Conservation (phyloP, 2,888 invertebrate species). For the Pseudanteris insignis region DNA sequence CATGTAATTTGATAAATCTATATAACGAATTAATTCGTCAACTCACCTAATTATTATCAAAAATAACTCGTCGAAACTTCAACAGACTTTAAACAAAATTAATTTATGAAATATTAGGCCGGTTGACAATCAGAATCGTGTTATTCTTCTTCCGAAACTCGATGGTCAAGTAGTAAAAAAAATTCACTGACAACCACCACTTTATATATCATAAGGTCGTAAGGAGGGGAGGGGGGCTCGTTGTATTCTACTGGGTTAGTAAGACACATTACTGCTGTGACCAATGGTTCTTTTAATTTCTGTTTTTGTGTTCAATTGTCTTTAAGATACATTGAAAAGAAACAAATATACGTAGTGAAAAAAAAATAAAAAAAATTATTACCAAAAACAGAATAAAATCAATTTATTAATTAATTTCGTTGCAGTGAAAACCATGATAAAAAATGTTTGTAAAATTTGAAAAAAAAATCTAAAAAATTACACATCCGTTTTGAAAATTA, state of each 20-base stretch:
- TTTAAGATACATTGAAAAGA: too few species aligned
- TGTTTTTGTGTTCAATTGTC: neutral
- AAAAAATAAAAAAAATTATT: too few species aligned
- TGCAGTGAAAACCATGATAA: neutral
- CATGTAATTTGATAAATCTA: too few species aligned
- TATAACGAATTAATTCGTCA: too few species aligned
- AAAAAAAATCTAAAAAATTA: too few species aligned
- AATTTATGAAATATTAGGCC: too few species aligned
- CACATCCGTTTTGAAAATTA: too few species aligned
- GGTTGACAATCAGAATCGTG: too few species aligned
- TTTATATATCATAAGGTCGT: slow-evolving; percentile 32
- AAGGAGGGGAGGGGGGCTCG: slow-evolving; percentile 16
- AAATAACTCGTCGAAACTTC: too few species aligned
- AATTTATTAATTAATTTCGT: neutral
- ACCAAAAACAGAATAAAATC: neutral
- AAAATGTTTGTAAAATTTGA: neutral
- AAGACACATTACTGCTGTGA: slow-evolving; percentile 25
- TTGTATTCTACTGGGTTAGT: slow-evolving; percentile 36
- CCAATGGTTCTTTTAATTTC: neutral
- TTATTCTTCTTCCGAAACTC: slow-evolving; percentile 13
- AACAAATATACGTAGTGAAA: too few species aligned
- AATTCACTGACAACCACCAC: slow-evolving; percentile 14
- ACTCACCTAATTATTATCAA: too few species aligned
- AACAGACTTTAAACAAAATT: too few species aligned
- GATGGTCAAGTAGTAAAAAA: slow-evolving; percentile 29